Conservation (phyloP, 2,888 invertebrate species). For the Epinotia ramella region DNA sequence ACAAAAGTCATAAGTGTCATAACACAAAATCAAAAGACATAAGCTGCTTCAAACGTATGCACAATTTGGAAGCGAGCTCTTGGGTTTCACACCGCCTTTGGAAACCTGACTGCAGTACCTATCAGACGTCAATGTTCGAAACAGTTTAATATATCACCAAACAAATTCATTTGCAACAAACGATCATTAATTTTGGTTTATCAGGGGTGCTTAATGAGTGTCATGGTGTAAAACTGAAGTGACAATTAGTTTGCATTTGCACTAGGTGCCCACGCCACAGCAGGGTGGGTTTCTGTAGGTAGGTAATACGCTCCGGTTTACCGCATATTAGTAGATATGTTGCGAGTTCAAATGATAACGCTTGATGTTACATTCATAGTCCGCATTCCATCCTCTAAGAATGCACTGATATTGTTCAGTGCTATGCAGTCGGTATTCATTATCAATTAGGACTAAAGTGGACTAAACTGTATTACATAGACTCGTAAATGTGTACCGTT, state of each 20-base stretch:
- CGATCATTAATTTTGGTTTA: conserved; percentile 38
- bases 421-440: conserved; percentile 8
- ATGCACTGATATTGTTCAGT: conserved; percentile 26
- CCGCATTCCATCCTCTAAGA: conserved; percentile 23
- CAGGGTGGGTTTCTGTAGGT: conserved; percentile 6
- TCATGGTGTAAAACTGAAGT: conserved; percentile 38
- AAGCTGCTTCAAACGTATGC: conserved; percentile 3
- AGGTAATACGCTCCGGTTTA: conserved; percentile 1
- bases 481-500: not conserved
- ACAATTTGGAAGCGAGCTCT: not conserved
- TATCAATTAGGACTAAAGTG: not conserved
- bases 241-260: conserved; percentile 38
- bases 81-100: not conserved
- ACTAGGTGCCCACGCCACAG: conserved; percentile 11
- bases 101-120: not conserved
- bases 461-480: not conserved
- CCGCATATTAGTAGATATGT: conserved; percentile 10
- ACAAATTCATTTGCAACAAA: conserved; percentile 36
- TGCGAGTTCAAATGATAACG: conserved; percentile 25
- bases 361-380: conserved; percentile 15
- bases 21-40: not conserved
- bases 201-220: conserved; percentile 40
- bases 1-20: not conserved
- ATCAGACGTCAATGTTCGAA: conserved; percentile 1
- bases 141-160: conserved; percentile 5